Evolutionary conservation across 2,888 invertebrate genomes (phyloP).

Genomic region (Thereva nobilitata): DNA sequence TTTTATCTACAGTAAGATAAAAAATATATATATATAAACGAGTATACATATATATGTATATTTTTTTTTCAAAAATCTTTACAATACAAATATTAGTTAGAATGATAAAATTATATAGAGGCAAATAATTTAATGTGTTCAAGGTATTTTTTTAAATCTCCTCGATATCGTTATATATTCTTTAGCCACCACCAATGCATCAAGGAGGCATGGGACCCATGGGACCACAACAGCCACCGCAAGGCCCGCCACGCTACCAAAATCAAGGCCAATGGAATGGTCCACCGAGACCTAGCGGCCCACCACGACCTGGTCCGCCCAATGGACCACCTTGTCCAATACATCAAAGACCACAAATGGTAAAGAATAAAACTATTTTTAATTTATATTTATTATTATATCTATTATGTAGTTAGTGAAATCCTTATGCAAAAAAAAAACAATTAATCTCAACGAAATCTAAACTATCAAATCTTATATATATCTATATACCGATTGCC

Average conservation of each 20-base stretch:
- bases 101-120: no score
- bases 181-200: constrained; percentile 63
- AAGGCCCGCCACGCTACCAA: constrained; percentile 61
- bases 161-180: constrained; percentile 36
- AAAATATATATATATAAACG: no score
- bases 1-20: no score
- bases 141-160: constrained; percentile 29
- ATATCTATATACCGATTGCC: no score
- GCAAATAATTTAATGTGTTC: constrained; percentile 8
- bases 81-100: no score
- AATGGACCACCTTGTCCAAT: constrained; percentile 61
- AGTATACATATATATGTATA: no score
- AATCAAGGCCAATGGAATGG: constrained; percentile 59
- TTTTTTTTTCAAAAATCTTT: no score
- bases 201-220: constrained; percentile 59
- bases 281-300: constrained; percentile 60
- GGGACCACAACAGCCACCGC: constrained; percentile 63
- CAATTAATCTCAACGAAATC: no score
- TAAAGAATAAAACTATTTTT: constrained; percentile 44
- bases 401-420: no score
- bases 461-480: no score
- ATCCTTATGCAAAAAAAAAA: no score
- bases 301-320: constrained; percentile 61
- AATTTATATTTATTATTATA: no score
- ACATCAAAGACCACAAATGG: constrained; percentile 66